A percentile compares a stretch with the other conserved stretches of the same genome.
phyloP scores from a whole-genome alignment of 2,113 vertebrate species.

The Cyprinodon brontotheroides region DNA sequence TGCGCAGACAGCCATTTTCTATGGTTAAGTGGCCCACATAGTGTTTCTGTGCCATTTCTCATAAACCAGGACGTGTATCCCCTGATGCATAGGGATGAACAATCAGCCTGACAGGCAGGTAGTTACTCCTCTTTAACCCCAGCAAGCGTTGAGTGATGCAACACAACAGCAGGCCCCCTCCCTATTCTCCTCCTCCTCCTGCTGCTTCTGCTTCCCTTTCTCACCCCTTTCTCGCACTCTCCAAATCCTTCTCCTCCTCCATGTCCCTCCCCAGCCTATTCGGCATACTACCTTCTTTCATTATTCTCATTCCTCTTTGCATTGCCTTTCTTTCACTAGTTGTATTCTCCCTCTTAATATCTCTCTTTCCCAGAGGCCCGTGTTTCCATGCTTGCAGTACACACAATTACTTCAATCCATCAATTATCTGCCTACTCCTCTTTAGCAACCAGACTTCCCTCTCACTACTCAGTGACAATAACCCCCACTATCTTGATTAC shows the following conservation, averaged over 20 bases:
- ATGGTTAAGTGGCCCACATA: constrained; percentile 66
- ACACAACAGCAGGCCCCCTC: constrained; percentile 50
- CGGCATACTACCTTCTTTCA: constrained; percentile 32
- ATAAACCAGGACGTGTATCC: constrained; percentile 68
- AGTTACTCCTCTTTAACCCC: constrained; percentile 81
- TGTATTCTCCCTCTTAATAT: constrained; percentile 26
- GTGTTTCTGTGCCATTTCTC: constrained; percentile 59
- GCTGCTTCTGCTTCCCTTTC: not conserved
- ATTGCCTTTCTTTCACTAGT: constrained; percentile 7
- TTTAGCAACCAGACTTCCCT: constrained; percentile 58
- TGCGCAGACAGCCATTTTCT: constrained; percentile 56
- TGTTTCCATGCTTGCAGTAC: constrained; percentile 75
- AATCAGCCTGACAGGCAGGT: constrained; percentile 79
- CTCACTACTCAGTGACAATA: constrained; percentile 56
- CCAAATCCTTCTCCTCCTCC: constrained; percentile 9
- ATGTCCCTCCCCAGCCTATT: constrained; percentile 26
- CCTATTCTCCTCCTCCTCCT: not conserved
- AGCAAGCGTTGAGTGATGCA: constrained; percentile 68
- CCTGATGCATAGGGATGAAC: constrained; percentile 75
- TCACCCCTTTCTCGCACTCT: not conserved
- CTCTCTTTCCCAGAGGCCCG: constrained; percentile 60
- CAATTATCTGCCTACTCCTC: constrained; percentile 72
- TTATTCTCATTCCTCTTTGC: constrained; percentile 38
- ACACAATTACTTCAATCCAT: constrained; percentile 79
- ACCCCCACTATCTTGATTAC: constrained; percentile 46